Percentiles rank a stretch among this genome's conserved stretches.
Conservation (phyloP, 2,888 invertebrate genomes). For the Trissolcus japonicus region DNA sequence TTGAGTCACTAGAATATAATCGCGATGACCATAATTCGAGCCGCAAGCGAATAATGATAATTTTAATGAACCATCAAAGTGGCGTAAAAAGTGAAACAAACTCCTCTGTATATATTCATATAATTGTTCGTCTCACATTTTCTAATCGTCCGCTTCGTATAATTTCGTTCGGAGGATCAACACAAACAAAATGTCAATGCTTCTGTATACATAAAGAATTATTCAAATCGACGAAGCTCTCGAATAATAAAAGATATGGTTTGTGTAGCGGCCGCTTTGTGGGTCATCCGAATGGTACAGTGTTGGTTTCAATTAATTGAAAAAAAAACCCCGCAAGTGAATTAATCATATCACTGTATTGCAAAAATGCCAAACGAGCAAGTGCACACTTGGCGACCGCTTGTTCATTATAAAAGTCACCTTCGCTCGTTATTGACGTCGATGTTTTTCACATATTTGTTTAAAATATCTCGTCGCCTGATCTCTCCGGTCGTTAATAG, state of each 20-base stretch:
- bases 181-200: constrained; percentile 30
- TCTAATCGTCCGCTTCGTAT: constrained; percentile 7
- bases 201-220: constrained; percentile 26
- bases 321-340: not conserved
- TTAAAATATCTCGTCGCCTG: constrained; percentile 5
- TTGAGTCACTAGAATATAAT: constrained; percentile 2
- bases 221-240: not conserved
- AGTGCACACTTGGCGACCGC: constrained; percentile 11
- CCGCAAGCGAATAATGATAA: no score
- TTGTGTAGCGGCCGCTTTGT: not conserved
- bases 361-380: constrained; percentile 23
- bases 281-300: constrained; percentile 5
- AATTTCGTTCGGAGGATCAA: constrained; percentile 16
- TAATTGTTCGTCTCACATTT: constrained; percentile 19
- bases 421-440: constrained; percentile 17
- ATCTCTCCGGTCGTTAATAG: constrained; percentile 15
- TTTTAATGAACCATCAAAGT: not conserved
- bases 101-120: not conserved
- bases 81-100: not conserved
- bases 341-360: constrained; percentile 17
- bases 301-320: not conserved
- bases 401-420: constrained; percentile 28
- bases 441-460: constrained; percentile 19
- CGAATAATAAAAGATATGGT: not conserved
- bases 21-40: not conserved